Conservation (phyloP, 1,140 invertebrate genomes). For the Acromyrmex echinatior region DNA sequence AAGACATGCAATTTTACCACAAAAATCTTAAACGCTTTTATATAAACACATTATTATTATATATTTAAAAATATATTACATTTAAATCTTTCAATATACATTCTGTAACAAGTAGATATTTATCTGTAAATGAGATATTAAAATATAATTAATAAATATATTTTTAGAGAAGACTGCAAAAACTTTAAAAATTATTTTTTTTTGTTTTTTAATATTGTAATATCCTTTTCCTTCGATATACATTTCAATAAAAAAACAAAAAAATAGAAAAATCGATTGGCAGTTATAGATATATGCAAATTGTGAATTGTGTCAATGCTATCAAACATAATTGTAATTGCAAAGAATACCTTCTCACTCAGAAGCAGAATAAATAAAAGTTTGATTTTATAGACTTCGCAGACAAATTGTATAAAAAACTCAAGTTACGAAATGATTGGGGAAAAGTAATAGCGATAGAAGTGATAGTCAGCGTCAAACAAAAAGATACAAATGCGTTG, state of each 20-base stretch:
- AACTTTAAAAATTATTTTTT: neutral
- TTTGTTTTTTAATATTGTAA: neutral
- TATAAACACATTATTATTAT: neutral
- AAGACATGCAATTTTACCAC: slow-evolving; percentile 58
- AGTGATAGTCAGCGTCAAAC: slow-evolving; percentile 50
- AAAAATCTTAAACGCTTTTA: slow-evolving; percentile 41
- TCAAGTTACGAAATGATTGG: slow-evolving; percentile 18
- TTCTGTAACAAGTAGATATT: slow-evolving; percentile 6
- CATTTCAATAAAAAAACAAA: slow-evolving; percentile 17
- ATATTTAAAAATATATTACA: neutral
- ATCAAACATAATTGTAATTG: neutral
- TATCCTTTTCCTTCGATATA: slow-evolving; percentile 15
- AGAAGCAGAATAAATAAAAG: slow-evolving; percentile 21
- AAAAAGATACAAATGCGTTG: slow-evolving; percentile 60
- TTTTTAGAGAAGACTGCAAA: neutral
- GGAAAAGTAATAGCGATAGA: slow-evolving; percentile 21
- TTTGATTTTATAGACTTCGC: slow-evolving; percentile 20
- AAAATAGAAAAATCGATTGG: neutral
- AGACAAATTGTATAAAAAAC: slow-evolving; percentile 44
- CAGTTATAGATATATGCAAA: slow-evolving; percentile 9
- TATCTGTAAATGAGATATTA: slow-evolving; percentile 22
- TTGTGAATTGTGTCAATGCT: slow-evolving; percentile 17
- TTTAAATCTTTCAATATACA: slow-evolving; percentile 11
- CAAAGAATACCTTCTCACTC: slow-evolving; percentile 20
- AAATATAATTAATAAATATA: slow-evolving; percentile 3